Percentiles rank a stretch among this genome's conserved stretches.
These are phyloP conservation scores for Malacosoma neustria DNA, from an alignment of 2,888 invertebrate species.

Conservation along the genomic window DNA sequence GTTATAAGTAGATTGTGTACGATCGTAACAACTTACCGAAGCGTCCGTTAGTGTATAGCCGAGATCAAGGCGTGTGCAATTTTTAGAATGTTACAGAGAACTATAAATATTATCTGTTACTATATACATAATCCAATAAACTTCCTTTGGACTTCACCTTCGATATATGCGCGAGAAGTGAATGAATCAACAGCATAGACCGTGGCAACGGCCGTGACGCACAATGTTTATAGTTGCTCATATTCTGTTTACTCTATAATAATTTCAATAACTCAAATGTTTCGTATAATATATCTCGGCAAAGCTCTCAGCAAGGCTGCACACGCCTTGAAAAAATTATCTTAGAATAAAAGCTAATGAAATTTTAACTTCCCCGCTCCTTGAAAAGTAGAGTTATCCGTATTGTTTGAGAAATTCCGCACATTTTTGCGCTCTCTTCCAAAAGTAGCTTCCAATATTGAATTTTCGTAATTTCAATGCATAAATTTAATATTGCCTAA, in stretches of 20 bases:
- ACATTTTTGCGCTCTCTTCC: background rate
- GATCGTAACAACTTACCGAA: slow-evolving; percentile 17
- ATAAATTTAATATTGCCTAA: background rate
- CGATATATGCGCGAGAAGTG: slow-evolving; percentile 37
- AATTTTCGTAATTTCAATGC: background rate
- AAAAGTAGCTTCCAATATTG: background rate
- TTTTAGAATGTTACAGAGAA: slow-evolving; percentile 54
- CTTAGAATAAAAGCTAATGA: slow-evolving; percentile 10
- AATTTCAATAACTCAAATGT: slow-evolving; percentile 62
- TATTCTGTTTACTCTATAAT: slow-evolving; percentile 59
- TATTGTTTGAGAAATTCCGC: background rate
- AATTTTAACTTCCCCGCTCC: slow-evolving; percentile 16
- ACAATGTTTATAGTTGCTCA: slow-evolving; percentile 50
- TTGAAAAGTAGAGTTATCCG: background rate
- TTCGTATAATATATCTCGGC: slow-evolving; percentile 27
- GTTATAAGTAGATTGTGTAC: slow-evolving; percentile 17
- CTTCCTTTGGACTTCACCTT: slow-evolving; percentile 62
- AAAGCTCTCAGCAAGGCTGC: slow-evolving; percentile 14
- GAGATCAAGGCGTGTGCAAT: slow-evolving; percentile 41
- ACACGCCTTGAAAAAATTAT: slow-evolving; percentile 11
- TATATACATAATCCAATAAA: slow-evolving; percentile 43
- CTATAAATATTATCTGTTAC: slow-evolving; percentile 59
- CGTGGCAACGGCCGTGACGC: slow-evolving; percentile 58
- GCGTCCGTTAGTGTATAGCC: slow-evolving; percentile 18
- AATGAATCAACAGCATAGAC: slow-evolving; percentile 45